phyloP scores from a whole-genome alignment of 1,140 invertebrate species.

The Drosophila ficusphila region DNA sequence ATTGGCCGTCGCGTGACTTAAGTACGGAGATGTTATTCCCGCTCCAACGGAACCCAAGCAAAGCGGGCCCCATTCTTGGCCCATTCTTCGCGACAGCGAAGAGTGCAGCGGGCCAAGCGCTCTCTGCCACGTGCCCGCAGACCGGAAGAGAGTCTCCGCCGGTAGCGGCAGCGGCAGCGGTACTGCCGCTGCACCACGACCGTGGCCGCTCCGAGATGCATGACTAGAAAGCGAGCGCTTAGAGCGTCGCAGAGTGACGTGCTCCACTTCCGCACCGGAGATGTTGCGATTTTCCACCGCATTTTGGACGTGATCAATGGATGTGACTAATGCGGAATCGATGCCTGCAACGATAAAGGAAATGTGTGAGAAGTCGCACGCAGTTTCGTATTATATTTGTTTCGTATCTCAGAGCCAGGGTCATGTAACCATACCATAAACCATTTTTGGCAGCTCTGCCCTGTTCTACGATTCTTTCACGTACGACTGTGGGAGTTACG shows the following conservation, averaged over 20 bases:
- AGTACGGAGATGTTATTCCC: slow-evolving; percentile 20
- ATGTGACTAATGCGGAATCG: neutral
- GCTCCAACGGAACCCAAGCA: slow-evolving; percentile 5
- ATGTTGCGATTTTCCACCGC: neutral
- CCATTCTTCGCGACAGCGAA: no score
- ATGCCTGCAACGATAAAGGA: slow-evolving; percentile 9
- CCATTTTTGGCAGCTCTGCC: neutral
- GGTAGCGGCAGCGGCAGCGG: neutral
- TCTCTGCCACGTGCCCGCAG: slow-evolving; percentile 34
- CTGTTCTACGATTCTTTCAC: slow-evolving; percentile 22
- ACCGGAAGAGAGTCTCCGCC: slow-evolving; percentile 54
- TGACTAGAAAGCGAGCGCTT: slow-evolving; percentile 25
- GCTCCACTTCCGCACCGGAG: slow-evolving; percentile 30
- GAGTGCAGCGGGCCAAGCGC: neutral
- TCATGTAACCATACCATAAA: slow-evolving; percentile 7
- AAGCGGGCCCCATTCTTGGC: neutral
- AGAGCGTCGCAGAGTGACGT: slow-evolving; percentile 2
- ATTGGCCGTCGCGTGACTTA: slow-evolving; percentile 52
- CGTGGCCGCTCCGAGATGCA: slow-evolving; percentile 23
- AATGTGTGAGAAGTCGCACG: neutral
- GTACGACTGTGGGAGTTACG: slow-evolving; percentile 31
- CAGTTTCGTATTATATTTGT: neutral
- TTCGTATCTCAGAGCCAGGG: neutral
- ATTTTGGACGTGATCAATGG: slow-evolving; percentile 19
- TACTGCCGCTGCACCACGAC: neutral